Conservation (phyloP, 2,797 vertebrate species). For the Garrulus glandarius region DNA sequence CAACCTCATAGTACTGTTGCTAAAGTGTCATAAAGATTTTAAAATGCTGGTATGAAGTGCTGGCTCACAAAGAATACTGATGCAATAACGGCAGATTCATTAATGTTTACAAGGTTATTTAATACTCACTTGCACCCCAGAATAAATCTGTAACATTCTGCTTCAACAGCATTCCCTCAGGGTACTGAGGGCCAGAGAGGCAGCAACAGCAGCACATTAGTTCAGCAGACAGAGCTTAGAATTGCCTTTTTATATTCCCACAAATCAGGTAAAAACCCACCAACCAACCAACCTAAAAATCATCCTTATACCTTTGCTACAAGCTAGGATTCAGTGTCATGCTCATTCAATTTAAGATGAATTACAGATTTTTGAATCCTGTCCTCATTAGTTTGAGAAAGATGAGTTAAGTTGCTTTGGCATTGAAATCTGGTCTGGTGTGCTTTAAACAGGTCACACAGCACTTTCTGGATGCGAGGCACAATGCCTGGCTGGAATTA, state of each 20-base stretch:
- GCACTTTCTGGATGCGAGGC: background rate
- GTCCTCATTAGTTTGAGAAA: background rate
- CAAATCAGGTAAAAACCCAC: background rate
- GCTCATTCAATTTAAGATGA: background rate
- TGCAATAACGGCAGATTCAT: background rate
- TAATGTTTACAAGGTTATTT: background rate
- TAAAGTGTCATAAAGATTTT: background rate
- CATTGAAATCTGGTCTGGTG: fast-evolving
- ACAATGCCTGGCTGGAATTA: background rate
- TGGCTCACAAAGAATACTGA: background rate
- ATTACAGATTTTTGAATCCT: background rate
- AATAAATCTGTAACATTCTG: background rate
- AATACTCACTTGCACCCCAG: background rate
- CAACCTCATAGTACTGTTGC: background rate
- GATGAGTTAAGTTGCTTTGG: background rate
- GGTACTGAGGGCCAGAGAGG: background rate
- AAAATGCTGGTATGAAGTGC: background rate
- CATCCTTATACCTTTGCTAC: background rate
- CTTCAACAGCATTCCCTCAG: background rate
- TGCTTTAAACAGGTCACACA: background rate
- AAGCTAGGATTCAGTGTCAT: background rate
- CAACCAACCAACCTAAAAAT: background rate
- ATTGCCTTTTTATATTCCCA: background rate
- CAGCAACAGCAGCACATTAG: background rate
- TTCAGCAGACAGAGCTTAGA: background rate